A percentile compares a stretch with the other conserved stretches of the same genome.
Evolutionary conservation across 2,888 invertebrate species (phyloP).

Genomic region (Isotomurus palustris): DNA sequence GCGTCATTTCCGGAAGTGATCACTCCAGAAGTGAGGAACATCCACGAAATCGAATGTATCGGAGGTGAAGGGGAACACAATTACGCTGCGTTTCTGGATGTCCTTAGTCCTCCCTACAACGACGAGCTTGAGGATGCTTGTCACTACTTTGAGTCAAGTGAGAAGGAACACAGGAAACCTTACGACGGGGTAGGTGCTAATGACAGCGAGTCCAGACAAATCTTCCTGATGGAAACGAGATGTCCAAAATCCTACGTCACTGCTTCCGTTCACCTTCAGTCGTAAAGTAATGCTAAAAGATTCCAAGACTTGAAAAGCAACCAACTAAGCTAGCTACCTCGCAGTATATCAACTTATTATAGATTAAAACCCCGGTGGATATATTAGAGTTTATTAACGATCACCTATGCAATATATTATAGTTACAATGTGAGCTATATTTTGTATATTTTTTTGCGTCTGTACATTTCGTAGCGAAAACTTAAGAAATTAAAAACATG

Average conservation of each 20-base stretch:
- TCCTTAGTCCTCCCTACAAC: slow-evolving; percentile 37
- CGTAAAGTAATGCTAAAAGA: no score
- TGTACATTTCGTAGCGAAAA: no score
- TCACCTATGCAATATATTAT: no score
- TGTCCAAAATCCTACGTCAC: slow-evolving; percentile 29
- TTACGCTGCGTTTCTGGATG: slow-evolving; percentile 42
- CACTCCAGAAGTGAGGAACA: slow-evolving; percentile 33
- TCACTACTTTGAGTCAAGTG: slow-evolving; percentile 24
- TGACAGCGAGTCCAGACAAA: slow-evolving; percentile 14
- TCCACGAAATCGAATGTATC: slow-evolving; percentile 38
- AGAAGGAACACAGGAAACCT: slow-evolving; percentile 10
- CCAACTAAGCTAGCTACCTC: no score
- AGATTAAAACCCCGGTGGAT: no score
- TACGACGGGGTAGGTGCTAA: slow-evolving; percentile 10
- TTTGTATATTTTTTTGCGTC: no score
- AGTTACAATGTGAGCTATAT: no score
- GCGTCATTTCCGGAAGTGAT: slow-evolving; percentile 28
- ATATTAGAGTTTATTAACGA: no score
- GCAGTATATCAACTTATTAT: no score
- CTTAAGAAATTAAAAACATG: background rate
- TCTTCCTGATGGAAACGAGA: slow-evolving; percentile 22
- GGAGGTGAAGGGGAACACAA: slow-evolving; percentile 25
- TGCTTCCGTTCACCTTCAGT: slow-evolving; percentile 12
- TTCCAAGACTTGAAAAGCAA: no score
- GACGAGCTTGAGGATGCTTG: slow-evolving; percentile 27